Conservation (phyloP, 1,140 invertebrate species). For the Onthophagus taurus region DNA sequence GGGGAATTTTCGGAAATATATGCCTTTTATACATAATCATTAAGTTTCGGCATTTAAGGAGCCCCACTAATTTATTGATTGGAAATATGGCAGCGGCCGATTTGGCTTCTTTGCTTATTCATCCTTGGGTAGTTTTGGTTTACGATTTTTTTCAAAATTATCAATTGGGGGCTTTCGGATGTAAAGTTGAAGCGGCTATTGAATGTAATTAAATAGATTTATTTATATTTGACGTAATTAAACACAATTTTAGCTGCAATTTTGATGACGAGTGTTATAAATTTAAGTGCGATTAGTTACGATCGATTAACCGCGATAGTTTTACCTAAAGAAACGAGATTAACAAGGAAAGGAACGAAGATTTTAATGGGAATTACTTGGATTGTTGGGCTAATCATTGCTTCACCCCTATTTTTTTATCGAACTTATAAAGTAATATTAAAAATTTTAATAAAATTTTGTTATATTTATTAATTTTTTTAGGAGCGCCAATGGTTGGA, state of each 20-base stretch:
- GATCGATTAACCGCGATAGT: constrained; percentile 73
- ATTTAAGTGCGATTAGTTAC: constrained; percentile 69
- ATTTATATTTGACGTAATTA: neutral
- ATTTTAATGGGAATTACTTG: constrained; percentile 57
- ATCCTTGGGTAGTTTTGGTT: constrained; percentile 60
- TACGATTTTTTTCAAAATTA: constrained; percentile 67
- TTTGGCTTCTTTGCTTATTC: constrained; percentile 60
- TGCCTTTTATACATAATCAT: constrained; percentile 59
- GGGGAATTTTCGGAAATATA: constrained; percentile 63
- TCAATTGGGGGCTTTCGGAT: constrained; percentile 57
- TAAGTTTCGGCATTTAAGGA: constrained; percentile 55
- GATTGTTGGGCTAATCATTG: constrained; percentile 50
- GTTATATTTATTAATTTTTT: constrained; percentile 8
- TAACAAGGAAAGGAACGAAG: constrained; percentile 48
- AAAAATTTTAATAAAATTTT: neutral
- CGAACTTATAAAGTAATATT: constrained; percentile 48
- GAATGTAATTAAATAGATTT: constrained; percentile 43
- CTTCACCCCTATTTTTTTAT: constrained; percentile 54
- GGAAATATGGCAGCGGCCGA: constrained; percentile 72
- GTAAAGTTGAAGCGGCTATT: constrained; percentile 57
- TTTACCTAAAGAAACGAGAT: constrained; percentile 54
- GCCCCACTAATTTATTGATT: constrained; percentile 71
- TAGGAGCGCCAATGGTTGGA: constrained; percentile 59
- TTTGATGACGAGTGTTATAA: constrained; percentile 63
- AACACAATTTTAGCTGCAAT: constrained; percentile 45